Conservation (phyloP, 2,113 vertebrate species). For the Tricholaema leucomelas region DNA sequence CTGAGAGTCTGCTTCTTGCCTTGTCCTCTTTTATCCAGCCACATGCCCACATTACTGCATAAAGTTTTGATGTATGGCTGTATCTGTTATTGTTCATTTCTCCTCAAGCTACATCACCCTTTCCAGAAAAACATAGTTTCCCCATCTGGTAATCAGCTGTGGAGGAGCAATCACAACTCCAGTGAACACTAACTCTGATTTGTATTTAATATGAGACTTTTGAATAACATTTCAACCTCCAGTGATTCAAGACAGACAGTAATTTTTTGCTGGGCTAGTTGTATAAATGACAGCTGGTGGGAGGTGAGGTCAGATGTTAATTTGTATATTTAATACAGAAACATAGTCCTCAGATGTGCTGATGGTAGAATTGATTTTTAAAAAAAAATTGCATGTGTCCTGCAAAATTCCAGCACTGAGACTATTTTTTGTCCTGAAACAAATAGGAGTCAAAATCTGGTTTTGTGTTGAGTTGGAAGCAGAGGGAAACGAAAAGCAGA, state of each 20-base stretch:
- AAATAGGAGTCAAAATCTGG: neutral
- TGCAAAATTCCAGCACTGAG: neutral
- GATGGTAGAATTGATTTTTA: neutral
- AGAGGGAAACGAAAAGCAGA: neutral
- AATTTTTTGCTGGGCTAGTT: neutral
- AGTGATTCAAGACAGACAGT: neutral
- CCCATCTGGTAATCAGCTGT: slow-evolving; percentile 20
- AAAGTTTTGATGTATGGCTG: neutral
- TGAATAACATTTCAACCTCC: neutral
- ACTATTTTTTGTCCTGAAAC: neutral
- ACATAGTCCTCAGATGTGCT: neutral
- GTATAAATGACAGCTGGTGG: neutral
- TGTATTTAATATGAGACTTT: neutral
- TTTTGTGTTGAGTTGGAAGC: neutral
- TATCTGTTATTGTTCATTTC: neutral
- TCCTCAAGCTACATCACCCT: neutral
- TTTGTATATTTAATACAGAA: neutral
- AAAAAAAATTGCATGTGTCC: neutral
- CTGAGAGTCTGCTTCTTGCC: neutral
- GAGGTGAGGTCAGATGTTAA: neutral
- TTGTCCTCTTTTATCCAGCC: neutral
- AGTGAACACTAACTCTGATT: neutral
- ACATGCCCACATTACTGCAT: fast-evolving
- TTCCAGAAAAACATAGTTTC: slow-evolving; percentile 4
- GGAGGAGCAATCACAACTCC: neutral